A percentile compares a stretch with the other conserved stretches of the same genome.
Conservation (phyloP, 1,140 invertebrate species). For the Oryzaephilus surinamensis region DNA sequence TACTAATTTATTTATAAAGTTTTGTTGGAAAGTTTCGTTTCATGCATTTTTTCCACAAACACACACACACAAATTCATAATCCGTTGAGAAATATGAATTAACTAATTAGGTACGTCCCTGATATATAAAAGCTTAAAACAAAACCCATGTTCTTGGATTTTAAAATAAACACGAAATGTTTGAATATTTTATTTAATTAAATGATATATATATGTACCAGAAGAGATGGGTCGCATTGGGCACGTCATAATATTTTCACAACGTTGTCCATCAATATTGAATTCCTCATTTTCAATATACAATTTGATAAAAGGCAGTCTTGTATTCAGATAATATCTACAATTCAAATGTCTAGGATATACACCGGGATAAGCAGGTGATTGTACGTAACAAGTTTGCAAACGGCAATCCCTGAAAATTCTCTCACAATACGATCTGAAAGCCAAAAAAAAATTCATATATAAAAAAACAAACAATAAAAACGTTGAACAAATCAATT, state of each 20-base stretch:
- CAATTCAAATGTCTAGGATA: slow-evolving; percentile 84
- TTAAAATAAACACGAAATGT: slow-evolving; percentile 3
- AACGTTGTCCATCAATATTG: slow-evolving; percentile 85
- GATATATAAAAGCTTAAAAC: neutral
- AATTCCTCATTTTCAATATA: slow-evolving; percentile 90
- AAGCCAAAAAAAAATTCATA: slow-evolving; percentile 24
- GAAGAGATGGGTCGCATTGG: slow-evolving; percentile 83
- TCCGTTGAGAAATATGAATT: too few relatives aligned
- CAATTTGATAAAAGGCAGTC: slow-evolving; percentile 79
- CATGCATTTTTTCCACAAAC: too few relatives aligned
- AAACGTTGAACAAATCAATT: too few relatives aligned
- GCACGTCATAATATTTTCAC: slow-evolving; percentile 90
- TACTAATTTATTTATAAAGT: too few relatives aligned
- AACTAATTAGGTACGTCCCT: too few relatives aligned
- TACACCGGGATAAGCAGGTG: slow-evolving; percentile 82
- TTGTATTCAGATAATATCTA: slow-evolving; percentile 76
- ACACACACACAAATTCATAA: too few relatives aligned
- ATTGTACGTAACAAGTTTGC: slow-evolving; percentile 87
- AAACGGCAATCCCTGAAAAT: slow-evolving; percentile 74
- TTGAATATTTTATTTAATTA: slow-evolving; percentile 3
- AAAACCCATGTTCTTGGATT: neutral
- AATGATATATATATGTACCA: slow-evolving; percentile 34
- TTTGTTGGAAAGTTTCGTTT: too few relatives aligned
- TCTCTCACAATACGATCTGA: slow-evolving; percentile 76
- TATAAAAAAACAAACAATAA: slow-evolving; percentile 1